A percentile compares a stretch with the other conserved stretches of the same genome.
phyloP scores from a whole-genome alignment of 2,113 vertebrate species.

The Orycteropus afer region DNA sequence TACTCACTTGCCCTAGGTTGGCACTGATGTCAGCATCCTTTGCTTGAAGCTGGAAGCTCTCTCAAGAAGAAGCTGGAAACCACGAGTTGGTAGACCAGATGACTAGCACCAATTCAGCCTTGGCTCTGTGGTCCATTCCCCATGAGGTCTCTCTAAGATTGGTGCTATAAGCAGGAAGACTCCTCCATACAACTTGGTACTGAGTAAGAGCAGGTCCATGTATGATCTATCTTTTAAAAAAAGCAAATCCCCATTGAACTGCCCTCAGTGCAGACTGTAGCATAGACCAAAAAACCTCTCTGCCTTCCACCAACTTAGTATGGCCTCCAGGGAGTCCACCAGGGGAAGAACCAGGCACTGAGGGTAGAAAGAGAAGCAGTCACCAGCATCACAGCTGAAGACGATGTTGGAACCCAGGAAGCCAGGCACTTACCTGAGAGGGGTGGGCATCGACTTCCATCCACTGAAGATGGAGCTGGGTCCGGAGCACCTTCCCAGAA shows the following conservation, averaged over 20 bases:
- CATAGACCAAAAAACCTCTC: neutral
- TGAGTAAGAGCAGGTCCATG: neutral
- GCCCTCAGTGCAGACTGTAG: neutral
- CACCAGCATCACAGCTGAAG: neutral
- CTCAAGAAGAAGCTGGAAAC: neutral
- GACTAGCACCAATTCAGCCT: neutral
- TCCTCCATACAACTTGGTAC: neutral
- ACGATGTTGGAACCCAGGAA: accelerated
- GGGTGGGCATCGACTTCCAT: neutral
- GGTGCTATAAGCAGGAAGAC: neutral
- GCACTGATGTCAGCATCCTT: neutral
- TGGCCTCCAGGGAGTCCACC: accelerated
- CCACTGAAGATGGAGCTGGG: neutral
- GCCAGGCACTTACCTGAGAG: neutral
- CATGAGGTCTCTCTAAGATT: too few species aligned
- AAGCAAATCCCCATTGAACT: too few species aligned
- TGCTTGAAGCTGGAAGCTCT: neutral
- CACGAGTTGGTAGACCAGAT: neutral
- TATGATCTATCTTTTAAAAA: neutral
- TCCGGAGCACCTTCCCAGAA: neutral
- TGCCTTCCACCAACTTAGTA: accelerated
- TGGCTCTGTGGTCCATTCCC: neutral
- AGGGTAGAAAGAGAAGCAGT: neutral
- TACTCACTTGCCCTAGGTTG: neutral
- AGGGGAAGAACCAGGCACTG: too few species aligned